These are phyloP conservation scores for Eurystomus glaucurus DNA, from an alignment of 2,797 vertebrate species.

Conservation along the genomic window DNA sequence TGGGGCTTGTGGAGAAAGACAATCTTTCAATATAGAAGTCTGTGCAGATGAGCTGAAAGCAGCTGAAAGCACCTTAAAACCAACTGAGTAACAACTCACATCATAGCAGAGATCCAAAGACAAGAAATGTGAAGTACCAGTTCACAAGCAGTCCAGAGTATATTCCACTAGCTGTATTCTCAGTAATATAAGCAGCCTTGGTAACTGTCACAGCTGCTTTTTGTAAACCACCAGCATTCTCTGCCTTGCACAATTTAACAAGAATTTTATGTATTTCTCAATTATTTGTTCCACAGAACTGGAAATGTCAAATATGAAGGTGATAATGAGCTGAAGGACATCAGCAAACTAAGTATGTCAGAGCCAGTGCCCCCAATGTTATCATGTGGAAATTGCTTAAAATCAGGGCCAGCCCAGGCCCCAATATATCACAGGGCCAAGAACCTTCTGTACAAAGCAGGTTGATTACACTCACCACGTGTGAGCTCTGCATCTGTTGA, in stretches of 20 bases:
- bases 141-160: background rate
- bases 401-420: background rate
- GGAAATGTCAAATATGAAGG: constrained; percentile 1
- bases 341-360: background rate
- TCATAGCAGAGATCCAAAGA: background rate
- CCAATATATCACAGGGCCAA: background rate
- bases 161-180: background rate
- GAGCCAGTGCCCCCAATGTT: background rate
- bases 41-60: background rate
- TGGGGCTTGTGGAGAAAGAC: background rate
- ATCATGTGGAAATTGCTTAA: background rate
- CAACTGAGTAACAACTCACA: background rate
- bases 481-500: background rate
- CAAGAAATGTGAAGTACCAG: background rate
- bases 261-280: background rate
- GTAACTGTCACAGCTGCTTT: constrained; percentile 27
- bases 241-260: background rate
- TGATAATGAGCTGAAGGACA: constrained; percentile 46
- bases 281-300: constrained; percentile 1
- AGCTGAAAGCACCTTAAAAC: background rate
- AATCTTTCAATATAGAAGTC: background rate
- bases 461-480: background rate
- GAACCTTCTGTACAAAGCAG: background rate
- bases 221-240: background rate
- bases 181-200: background rate